Evolutionary conservation across 2,113 vertebrate genomes (phyloP).

Genomic region (Oreotrochilus melanogaster): DNA sequence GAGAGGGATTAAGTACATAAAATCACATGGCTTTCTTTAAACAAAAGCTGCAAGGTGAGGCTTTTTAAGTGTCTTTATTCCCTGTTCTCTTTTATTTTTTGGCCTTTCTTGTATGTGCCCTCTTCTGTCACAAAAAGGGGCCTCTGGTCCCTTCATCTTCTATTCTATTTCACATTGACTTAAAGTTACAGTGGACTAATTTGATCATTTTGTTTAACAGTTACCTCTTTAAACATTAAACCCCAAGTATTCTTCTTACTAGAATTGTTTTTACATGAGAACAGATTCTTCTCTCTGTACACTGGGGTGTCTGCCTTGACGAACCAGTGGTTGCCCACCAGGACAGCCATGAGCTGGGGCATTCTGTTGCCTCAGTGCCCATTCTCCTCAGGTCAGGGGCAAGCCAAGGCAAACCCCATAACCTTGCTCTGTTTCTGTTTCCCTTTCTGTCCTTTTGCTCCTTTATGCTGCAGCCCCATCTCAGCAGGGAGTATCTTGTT

Average conservation of each 20-base stretch:
- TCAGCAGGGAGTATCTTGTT: not conserved
- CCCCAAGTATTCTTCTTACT: not conserved
- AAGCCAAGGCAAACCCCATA: not conserved
- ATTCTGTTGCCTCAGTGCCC: not conserved
- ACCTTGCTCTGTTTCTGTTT: not conserved
- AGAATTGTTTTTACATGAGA: not conserved
- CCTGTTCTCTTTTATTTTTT: not conserved
- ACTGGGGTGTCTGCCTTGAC: fast-evolving
- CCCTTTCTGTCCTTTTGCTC: not conserved
- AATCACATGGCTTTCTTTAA: not conserved
- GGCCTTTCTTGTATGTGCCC: not conserved
- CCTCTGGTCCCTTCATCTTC: conserved; percentile 4
- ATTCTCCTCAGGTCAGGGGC: not conserved
- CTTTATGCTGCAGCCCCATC: not conserved
- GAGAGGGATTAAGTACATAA: not conserved
- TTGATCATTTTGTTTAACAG: not conserved
- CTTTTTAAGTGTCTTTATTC: conserved; percentile 5
- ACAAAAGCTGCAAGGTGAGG: not conserved
- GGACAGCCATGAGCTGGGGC: not conserved
- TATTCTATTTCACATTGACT: not conserved
- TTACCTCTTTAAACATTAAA: conserved; percentile 6
- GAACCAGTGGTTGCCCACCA: not conserved
- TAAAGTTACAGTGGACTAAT: not conserved
- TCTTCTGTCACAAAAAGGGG: not conserved
- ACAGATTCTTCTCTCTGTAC: not conserved